phyloP scores from a whole-genome alignment of 2,113 vertebrate genomes.

The Syngnathus typhle region DNA sequence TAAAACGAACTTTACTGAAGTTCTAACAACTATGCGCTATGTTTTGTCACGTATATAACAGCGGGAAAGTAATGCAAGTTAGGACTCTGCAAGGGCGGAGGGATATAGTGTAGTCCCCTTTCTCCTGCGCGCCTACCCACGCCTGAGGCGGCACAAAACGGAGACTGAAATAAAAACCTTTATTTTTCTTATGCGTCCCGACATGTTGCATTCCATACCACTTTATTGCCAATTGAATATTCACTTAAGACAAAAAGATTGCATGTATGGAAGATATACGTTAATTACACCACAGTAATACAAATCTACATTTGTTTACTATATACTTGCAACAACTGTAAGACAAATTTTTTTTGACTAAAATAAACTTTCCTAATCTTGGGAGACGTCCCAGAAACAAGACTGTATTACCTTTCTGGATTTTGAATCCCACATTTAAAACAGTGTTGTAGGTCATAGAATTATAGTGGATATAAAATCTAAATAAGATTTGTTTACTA shows the following conservation, averaged over 20 bases:
- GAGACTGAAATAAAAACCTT: slow-evolving; percentile 47
- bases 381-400: too few species aligned
- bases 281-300: too few species aligned
- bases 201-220: slow-evolving; percentile 49
- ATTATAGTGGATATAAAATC: too few species aligned
- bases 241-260: slow-evolving; percentile 11
- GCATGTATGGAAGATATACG: not conserved
- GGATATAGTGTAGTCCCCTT: slow-evolving; percentile 30
- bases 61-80: not conserved
- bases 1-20: not conserved
- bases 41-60: not conserved
- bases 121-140: slow-evolving; percentile 6
- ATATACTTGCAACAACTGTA: not conserved
- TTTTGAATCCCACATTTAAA: not conserved
- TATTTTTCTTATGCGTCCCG: slow-evolving; percentile 38
- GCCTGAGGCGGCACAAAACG: slow-evolving; percentile 46
- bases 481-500: too few species aligned
- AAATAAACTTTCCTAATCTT: too few species aligned
- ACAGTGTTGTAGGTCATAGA: not conserved
- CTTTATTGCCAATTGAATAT: slow-evolving; percentile 43
- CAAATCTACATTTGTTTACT: too few species aligned
- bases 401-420: too few species aligned
- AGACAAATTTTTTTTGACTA: too few species aligned
- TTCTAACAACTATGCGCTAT: accelerated
- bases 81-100: slow-evolving; percentile 37